Evolutionary conservation across 2,797 vertebrate genomes (phyloP).

Genomic region (Gouania willdenowi): DNA sequence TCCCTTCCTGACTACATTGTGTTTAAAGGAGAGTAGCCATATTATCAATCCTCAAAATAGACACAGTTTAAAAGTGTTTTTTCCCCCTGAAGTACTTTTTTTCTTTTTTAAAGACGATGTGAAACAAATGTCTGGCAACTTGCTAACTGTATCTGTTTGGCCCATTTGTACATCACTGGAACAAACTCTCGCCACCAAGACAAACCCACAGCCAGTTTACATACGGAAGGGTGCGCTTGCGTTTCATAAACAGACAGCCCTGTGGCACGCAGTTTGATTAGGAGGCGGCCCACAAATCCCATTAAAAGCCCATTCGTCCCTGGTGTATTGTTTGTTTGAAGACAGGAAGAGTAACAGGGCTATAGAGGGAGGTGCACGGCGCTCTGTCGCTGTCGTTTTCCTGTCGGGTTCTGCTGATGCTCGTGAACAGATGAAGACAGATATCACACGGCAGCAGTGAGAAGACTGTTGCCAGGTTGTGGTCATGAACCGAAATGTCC

Average conservation of each 20-base stretch:
- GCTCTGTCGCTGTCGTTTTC: constrained; percentile 35
- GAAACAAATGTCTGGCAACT: constrained; percentile 74
- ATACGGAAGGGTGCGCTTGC: constrained; percentile 65
- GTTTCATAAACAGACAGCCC: constrained; percentile 71
- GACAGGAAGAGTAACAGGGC: constrained; percentile 52
- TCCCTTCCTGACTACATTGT: constrained; percentile 51
- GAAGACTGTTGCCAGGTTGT: constrained; percentile 19
- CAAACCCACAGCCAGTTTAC: constrained; percentile 68
- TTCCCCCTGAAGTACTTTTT: constrained; percentile 28
- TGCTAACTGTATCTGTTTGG: constrained; percentile 46
- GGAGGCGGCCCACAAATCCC: constrained; percentile 75
- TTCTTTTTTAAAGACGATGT: constrained; percentile 51
- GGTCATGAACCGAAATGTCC: constrained; percentile 2
- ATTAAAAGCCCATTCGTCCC: constrained; percentile 77
- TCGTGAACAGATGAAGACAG: constrained; percentile 37
- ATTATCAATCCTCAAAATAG: constrained; percentile 56
- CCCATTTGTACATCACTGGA: constrained; percentile 39
- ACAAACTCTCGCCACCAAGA: constrained; percentile 51
- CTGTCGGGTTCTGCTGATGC: constrained; percentile 57
- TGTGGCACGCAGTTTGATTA: constrained; percentile 75
- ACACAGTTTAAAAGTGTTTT: constrained; percentile 44
- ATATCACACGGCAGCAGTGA: constrained; percentile 25
- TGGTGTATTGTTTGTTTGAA: constrained; percentile 70
- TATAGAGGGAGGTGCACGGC: constrained; percentile 43
- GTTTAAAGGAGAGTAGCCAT: constrained; percentile 47